These are phyloP conservation scores for Tetropium fuscum DNA, from an alignment of 2,888 invertebrate genomes.

Conservation along the genomic window DNA sequence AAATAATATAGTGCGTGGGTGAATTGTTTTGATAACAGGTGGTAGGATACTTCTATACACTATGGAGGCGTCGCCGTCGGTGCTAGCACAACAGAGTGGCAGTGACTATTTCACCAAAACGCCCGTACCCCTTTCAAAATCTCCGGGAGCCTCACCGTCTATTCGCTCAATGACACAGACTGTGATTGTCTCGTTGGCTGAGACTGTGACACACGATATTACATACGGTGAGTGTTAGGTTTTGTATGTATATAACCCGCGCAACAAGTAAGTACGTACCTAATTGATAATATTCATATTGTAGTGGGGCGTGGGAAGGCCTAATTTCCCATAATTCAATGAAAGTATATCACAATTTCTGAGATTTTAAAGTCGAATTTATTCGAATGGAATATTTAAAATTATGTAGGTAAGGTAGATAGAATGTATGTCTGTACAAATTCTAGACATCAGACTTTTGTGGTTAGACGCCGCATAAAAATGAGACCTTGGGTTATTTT, in stretches of 20 bases:
- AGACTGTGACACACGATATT: conserved; percentile 70
- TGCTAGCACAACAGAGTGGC: conserved; percentile 43
- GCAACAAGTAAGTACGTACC: conserved; percentile 12
- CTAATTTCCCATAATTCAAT: no score
- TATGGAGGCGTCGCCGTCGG: conserved; percentile 50
- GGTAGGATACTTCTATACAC: conserved; percentile 36
- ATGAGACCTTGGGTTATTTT: no score
- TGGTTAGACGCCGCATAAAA: no score
- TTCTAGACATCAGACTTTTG: no score
- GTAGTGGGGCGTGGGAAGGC: no score
- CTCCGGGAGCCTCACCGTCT: conserved; percentile 61
- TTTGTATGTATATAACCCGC: conserved; percentile 12
- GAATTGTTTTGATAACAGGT: conserved; percentile 44
- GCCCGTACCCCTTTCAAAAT: conserved; percentile 63
- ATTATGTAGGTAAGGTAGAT: no score
- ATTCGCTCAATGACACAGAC: conserved; percentile 63
- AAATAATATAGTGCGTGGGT: conserved; percentile 35
- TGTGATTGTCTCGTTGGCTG: conserved; percentile 64
- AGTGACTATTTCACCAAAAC: conserved; percentile 61
- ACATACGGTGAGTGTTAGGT: conserved; percentile 68
- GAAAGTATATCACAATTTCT: no score
- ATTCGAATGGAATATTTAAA: no score
- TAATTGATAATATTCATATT: no score
- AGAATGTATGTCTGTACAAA: no score
- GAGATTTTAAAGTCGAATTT: no score